Evolutionary conservation across 2,888 invertebrate genomes (phyloP).

Genomic region (Lysandra coridon): DNA sequence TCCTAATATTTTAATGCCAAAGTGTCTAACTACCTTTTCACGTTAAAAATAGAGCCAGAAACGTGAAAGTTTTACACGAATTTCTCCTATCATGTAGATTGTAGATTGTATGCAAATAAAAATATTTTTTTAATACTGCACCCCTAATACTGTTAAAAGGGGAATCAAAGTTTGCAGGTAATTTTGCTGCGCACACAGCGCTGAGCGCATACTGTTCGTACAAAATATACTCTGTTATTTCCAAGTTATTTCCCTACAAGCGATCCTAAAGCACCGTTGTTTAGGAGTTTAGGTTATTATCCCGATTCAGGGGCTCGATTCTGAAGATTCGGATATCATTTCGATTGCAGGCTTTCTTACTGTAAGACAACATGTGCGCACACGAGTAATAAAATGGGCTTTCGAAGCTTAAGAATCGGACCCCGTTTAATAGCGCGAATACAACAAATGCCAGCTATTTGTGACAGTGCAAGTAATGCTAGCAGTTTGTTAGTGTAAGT

Average conservation of each 20-base stretch:
- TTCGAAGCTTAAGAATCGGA: not conserved
- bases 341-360: not conserved
- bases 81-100: too few relatives aligned
- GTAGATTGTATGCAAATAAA: too few relatives aligned
- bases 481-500: not conserved
- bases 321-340: not conserved
- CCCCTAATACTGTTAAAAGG: too few relatives aligned
- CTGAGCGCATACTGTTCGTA: not conserved
- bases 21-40: too few relatives aligned
- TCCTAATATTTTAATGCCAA: too few relatives aligned
- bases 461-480: constrained; percentile 28
- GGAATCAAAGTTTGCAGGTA: not conserved
- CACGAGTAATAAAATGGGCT: not conserved
- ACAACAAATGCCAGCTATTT: constrained; percentile 31
- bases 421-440: constrained; percentile 27
- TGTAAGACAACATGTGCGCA: not conserved
- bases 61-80: too few relatives aligned
- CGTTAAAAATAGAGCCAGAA: too few relatives aligned
- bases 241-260: not conserved
- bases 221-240: not conserved
- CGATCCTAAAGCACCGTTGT: not conserved
- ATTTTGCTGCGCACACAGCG: not conserved
- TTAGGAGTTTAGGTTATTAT: not conserved
- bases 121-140: too few relatives aligned
- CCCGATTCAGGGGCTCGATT: not conserved